Conservation (phyloP, 2,888 invertebrate species). For the Capitulum mitella region DNA sequence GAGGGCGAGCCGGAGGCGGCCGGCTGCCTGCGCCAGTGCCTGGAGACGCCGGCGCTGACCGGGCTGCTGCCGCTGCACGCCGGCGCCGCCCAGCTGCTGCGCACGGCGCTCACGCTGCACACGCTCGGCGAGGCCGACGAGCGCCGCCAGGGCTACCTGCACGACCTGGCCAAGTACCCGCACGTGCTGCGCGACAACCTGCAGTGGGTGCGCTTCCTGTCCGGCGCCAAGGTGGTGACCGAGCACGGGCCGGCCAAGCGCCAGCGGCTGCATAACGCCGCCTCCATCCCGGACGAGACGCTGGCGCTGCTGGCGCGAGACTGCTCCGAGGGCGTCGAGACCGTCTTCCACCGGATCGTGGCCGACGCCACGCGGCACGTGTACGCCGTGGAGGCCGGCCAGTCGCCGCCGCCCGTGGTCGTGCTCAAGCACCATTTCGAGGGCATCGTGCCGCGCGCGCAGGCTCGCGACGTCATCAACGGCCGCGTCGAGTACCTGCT, state of each 20-base stretch:
- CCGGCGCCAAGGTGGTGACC: neutral
- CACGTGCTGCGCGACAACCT: conserved; percentile 44
- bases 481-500: conserved; percentile 68
- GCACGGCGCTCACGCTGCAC: conserved; percentile 53
- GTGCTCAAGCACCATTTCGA: conserved; percentile 66
- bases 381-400: neutral
- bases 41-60: conserved; percentile 59
- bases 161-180: conserved; percentile 62
- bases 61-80: conserved; percentile 53
- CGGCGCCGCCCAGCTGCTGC: conserved; percentile 52
- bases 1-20: conserved; percentile 47
- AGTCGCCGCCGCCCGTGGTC: conserved; percentile 41
- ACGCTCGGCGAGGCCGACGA: conserved; percentile 57
- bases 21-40: conserved; percentile 63
- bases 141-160: conserved; percentile 62
- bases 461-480: conserved; percentile 62
- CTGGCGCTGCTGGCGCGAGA: neutral
- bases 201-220: conserved; percentile 22
- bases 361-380: neutral
- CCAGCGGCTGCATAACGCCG: neutral
- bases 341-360: neutral
- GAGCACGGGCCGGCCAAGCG: neutral
- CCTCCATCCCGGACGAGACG: neutral
- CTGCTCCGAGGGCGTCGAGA: neutral
- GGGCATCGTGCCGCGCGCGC: conserved; percentile 67